A percentile compares a stretch with the other conserved stretches of the same genome.
Evolutionary conservation across 2,888 invertebrate genomes (phyloP).

Genomic region (Rhingia campestris): DNA sequence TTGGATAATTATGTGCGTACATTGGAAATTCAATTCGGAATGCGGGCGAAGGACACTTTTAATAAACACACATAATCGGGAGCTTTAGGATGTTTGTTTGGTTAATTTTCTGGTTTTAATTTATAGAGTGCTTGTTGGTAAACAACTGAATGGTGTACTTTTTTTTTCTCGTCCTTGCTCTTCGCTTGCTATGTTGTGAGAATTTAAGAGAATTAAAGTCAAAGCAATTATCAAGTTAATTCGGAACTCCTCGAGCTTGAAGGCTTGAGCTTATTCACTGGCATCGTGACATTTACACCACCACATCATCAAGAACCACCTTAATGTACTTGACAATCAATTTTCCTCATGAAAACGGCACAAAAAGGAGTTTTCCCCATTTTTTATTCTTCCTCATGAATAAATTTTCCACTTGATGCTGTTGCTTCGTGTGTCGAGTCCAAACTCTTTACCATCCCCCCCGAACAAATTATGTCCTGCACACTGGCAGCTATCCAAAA

Average conservation of each 20-base stretch:
- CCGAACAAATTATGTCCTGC: neutral
- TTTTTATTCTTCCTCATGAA: conserved; percentile 66
- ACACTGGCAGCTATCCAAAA: conserved; percentile 59
- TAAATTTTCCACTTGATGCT: conserved; percentile 63
- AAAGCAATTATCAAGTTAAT: too few species aligned
- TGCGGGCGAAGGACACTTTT: neutral
- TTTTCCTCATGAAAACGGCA: conserved; percentile 59
- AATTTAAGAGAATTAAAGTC: too few species aligned
- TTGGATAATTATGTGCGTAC: conserved; percentile 6
- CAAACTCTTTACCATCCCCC: neutral
- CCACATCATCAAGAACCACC: conserved; percentile 30
- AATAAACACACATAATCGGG: neutral
- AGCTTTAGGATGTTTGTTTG: conserved; percentile 4
- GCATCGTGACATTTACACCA: too few species aligned
- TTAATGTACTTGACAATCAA: conserved; percentile 67
- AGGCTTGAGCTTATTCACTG: too few species aligned
- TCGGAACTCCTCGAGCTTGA: too few species aligned
- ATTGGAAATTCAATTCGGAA: conserved; percentile 19
- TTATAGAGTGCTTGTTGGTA: neutral
- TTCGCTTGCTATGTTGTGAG: too few species aligned
- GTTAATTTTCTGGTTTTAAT: conserved; percentile 4
- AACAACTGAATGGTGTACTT: neutral
- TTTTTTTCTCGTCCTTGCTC: too few species aligned
- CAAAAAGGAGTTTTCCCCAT: conserved; percentile 25
- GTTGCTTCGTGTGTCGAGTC: conserved; percentile 49